These are phyloP conservation scores for Apocrypta bakeri DNA, from an alignment of 1,140 invertebrate species.

Conservation along the genomic window DNA sequence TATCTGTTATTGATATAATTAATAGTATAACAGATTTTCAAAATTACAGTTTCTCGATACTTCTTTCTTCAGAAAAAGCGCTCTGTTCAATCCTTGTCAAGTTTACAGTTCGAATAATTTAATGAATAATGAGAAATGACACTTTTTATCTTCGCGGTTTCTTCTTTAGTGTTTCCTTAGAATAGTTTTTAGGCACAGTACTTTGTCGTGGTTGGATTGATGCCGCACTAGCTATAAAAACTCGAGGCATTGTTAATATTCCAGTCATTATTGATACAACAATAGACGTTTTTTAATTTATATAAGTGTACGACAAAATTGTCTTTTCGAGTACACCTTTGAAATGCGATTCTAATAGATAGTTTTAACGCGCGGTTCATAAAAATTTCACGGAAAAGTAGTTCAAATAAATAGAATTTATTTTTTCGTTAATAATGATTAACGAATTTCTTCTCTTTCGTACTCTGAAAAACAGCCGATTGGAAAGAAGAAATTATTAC, in stretches of 20 bases:
- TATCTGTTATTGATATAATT: not conserved
- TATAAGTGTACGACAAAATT: too few species aligned
- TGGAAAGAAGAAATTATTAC: too few species aligned
- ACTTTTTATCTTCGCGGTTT: not conserved
- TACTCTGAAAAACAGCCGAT: too few species aligned
- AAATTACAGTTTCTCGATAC: slow-evolving; percentile 6
- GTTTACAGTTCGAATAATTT: not conserved
- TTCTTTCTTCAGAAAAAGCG: not conserved
- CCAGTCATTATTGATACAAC: not conserved
- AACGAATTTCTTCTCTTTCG: too few species aligned
- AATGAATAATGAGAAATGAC: not conserved
- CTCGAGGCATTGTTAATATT: not conserved
- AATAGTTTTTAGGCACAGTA: slow-evolving; percentile 5
- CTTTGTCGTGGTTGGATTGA: not conserved
- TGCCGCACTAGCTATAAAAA: not conserved
- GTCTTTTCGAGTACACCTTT: too few species aligned
- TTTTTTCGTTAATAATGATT: too few species aligned
- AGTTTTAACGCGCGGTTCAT: too few species aligned
- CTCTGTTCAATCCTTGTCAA: not conserved
- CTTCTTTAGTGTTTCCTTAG: not conserved
- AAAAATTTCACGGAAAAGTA: too few species aligned
- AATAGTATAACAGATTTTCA: not conserved
- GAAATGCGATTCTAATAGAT: too few species aligned
- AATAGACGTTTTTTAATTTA: not conserved
- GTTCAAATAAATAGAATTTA: too few species aligned